These are phyloP conservation scores for Petrocephalus schoutedeni DNA, from an alignment of 2,797 vertebrate species.

Conservation along the genomic window DNA sequence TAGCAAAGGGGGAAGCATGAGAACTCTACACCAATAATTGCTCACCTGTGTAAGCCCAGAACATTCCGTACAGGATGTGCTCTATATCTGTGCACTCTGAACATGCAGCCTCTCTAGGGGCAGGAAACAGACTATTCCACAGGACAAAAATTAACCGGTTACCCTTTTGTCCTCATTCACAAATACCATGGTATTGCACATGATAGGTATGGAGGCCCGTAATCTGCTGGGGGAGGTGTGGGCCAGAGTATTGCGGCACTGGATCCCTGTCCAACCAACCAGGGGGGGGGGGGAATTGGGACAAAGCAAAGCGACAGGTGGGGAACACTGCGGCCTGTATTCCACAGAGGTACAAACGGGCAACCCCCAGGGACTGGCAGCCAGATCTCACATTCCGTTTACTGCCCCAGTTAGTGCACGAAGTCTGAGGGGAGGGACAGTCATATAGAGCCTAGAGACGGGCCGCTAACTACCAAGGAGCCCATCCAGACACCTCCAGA, in stretches of 20 bases:
- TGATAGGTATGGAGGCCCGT: not conserved
- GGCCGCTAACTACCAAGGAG: not conserved
- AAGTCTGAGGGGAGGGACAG: not conserved
- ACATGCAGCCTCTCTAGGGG: not conserved
- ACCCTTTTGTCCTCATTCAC: not conserved
- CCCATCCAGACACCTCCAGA: not conserved
- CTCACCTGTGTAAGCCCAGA: not conserved
- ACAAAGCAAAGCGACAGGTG: not conserved
- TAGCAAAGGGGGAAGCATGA: not conserved
- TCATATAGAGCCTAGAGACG: not conserved
- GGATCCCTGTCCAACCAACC: not conserved
- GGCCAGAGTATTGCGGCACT: not conserved
- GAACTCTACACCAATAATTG: not conserved
- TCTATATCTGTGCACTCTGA: not conserved
- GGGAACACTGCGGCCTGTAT: not conserved
- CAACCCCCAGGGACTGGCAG: not conserved
- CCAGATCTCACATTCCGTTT: not conserved
- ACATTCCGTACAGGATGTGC: not conserved
- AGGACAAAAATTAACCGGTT: not conserved
- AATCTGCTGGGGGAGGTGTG: not conserved
- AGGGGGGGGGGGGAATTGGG: not conserved
- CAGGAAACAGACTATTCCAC: not conserved
- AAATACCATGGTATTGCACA: not conserved
- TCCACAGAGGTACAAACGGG: not conserved
- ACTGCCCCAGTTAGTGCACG: not conserved